phyloP scores from a whole-genome alignment of 2,797 vertebrate genomes.

The Florisuga fusca region DNA sequence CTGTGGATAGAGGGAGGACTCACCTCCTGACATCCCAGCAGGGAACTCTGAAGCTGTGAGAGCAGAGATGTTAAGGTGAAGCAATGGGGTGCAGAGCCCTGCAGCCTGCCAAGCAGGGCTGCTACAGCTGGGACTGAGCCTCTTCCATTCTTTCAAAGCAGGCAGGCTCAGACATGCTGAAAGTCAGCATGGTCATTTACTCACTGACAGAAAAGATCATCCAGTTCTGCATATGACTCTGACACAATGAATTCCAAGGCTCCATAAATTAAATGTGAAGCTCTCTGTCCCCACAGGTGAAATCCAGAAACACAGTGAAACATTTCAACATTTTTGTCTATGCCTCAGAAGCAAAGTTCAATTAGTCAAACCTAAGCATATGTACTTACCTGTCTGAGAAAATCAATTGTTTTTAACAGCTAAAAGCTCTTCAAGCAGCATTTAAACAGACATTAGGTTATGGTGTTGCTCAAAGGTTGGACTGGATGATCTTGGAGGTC shows the following conservation, averaged over 20 bases:
- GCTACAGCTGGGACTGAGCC: not conserved
- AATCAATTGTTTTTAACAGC: not conserved
- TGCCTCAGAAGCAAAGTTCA: constrained; percentile 10
- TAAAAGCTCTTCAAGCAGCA: not conserved
- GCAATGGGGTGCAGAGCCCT: not conserved
- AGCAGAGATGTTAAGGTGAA: not conserved
- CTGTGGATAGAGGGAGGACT: not conserved
- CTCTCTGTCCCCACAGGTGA: not conserved
- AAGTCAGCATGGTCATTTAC: not conserved
- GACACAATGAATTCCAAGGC: not conserved
- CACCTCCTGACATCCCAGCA: not conserved
- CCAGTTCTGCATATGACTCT: not conserved
- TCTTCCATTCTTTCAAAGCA: not conserved
- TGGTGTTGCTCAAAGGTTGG: too few species aligned
- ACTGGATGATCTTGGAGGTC: too few species aligned
- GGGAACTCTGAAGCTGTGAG: not conserved
- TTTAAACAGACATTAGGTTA: not conserved
- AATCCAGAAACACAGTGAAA: not conserved
- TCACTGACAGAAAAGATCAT: not conserved
- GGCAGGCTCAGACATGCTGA: not conserved
- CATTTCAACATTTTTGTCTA: not conserved
- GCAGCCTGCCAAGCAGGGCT: not conserved
- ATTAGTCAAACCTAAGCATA: not conserved
- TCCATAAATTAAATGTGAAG: not conserved
- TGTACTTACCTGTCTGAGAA: not conserved